Conservation (phyloP, 2,797 vertebrate genomes). For the Philypnodon macrostomus region DNA sequence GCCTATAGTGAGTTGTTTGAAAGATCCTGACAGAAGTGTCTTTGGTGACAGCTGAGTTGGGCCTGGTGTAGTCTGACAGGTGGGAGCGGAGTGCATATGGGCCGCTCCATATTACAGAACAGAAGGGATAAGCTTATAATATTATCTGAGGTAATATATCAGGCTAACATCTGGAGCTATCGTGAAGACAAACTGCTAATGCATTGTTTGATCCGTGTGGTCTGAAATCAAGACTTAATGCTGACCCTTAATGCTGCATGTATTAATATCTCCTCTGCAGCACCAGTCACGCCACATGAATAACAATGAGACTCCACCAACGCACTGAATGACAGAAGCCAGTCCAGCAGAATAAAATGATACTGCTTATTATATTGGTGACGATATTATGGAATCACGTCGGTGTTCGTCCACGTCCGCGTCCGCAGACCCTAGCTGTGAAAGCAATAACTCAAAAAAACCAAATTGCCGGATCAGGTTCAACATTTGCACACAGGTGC, state of each 20-base stretch:
- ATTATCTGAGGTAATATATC: constrained; percentile 45
- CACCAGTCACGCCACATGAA: neutral
- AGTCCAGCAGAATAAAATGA: neutral
- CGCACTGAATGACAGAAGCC: neutral
- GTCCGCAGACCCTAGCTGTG: no score
- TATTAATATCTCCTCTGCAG: constrained; percentile 17
- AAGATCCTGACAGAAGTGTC: constrained; percentile 2
- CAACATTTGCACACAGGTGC: no score
- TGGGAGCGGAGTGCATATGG: constrained; percentile 26
- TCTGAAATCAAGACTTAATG: constrained; percentile 14
- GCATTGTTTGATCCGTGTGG: constrained; percentile 29
- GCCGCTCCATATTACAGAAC: constrained; percentile 11
- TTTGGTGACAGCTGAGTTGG: neutral
- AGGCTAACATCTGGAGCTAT: constrained; percentile 29
- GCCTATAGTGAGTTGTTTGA: no score
- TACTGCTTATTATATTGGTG: no score
- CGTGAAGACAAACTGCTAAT: constrained; percentile 26
- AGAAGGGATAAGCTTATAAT: constrained; percentile 33
- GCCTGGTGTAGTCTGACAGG: constrained; percentile 17
- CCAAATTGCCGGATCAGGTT: no score
- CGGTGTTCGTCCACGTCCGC: no score
- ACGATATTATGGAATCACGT: no score
- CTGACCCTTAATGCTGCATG: neutral
- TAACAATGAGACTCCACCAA: neutral
- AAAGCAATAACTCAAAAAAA: no score